Conservation (phyloP, 2,888 invertebrate species). For the Pantelozetes paolii region DNA sequence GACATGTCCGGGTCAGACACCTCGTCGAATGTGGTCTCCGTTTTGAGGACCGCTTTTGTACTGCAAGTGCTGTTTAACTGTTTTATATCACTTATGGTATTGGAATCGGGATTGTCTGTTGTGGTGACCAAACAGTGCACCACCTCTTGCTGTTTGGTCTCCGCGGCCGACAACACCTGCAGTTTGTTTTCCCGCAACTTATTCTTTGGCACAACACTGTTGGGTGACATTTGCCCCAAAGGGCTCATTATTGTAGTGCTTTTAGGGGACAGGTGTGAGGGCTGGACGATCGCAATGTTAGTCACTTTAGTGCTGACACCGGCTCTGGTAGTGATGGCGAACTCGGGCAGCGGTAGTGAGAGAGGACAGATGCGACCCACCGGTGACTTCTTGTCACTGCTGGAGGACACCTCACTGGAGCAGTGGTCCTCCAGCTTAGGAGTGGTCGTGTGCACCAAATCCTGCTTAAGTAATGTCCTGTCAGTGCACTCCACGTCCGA, state of each 20-base stretch:
- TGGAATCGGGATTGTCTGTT: slow-evolving; percentile 32
- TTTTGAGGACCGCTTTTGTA: not conserved
- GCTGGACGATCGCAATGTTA: slow-evolving; percentile 32
- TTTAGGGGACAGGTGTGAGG: slow-evolving; percentile 35
- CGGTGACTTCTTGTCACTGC: slow-evolving; percentile 37
- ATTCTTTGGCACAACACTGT: slow-evolving; percentile 43
- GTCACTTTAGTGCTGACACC: slow-evolving; percentile 5
- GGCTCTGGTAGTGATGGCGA: slow-evolving; percentile 58
- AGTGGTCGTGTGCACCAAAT: slow-evolving; percentile 41
- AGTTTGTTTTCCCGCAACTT: not conserved
- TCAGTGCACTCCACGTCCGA: slow-evolving; percentile 28
- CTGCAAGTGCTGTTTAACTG: not conserved
- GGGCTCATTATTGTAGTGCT: slow-evolving; percentile 43
- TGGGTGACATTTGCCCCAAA: slow-evolving; percentile 42
- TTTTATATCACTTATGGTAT: slow-evolving; percentile 30
- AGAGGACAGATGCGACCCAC: slow-evolving; percentile 21
- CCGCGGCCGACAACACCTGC: not conserved
- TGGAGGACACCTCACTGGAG: slow-evolving; percentile 41
- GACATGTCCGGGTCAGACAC: slow-evolving; percentile 40
- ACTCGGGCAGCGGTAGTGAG: slow-evolving; percentile 74
- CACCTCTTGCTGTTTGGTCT: not conserved
- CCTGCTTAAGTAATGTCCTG: slow-evolving; percentile 34
- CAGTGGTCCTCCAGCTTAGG: slow-evolving; percentile 35
- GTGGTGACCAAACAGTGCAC: slow-evolving; percentile 24
- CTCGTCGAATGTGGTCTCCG: slow-evolving; percentile 19